Evolutionary conservation across 2,113 vertebrate genomes (phyloP), one percentile per base, ranked within the genome.

Genomic region (Origma solitaria): DNA sequence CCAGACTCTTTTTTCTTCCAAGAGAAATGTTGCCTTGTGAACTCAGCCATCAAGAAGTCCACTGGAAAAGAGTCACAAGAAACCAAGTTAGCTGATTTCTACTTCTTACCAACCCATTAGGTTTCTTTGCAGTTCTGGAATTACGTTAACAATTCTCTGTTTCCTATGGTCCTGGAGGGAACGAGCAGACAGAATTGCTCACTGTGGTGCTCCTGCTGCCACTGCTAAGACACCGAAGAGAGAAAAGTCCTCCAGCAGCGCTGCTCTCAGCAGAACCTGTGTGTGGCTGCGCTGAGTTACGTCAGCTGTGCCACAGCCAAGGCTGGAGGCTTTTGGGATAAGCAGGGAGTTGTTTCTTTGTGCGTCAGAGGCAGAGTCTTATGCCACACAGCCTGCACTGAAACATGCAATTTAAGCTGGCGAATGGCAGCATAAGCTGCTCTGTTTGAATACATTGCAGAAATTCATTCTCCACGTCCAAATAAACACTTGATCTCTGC

Each of bases 221-320:
- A 6, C 35, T 58, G 35, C 49, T 68, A 31, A 37, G 38, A 33
- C 2, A 3, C 11, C 12, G 49, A 66, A 20, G 6, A 72, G 44
- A 64, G 35, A 8, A 21, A 77, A 66, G 30, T 37, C 56, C 38
- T 56, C 47, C 47, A 83, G 45, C 57, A 68, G 42, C 31, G 3
- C 7, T 2, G 5, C 7, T 33, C 42, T 53, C 20, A 38, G 61
- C 18, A 79, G 51, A 66, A 51, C 19, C 47, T 27, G 44, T 1
- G 1, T 18, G 42, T 4, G 2, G 50, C 44, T 19, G 2, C 37
- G 2, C 33, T 22, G 44, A 24, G 22, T 18, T 19, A 25, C 0
- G 0, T 19, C 73, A 68, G 28, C 70, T 70, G 37, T 33, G 56
- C 50, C 35, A 56, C 1, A 4, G 75, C 33, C 79, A 82, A 25